phyloP scores from a whole-genome alignment of 2,113 vertebrate genomes.

The Eudyptes chrysolophus region DNA sequence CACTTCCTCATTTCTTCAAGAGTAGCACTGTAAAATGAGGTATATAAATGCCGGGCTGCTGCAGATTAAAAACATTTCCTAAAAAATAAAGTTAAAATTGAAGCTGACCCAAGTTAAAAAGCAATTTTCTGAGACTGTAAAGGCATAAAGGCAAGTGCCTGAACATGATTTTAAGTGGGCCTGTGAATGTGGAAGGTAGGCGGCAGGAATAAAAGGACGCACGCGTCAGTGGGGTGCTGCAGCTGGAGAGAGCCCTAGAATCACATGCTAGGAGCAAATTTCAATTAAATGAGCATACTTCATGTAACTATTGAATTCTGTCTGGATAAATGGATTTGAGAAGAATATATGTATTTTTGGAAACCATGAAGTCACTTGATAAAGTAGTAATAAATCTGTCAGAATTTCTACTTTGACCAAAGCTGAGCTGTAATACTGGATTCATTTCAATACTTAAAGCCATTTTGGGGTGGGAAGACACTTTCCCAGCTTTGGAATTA shows the following conservation, averaged over 20 bases:
- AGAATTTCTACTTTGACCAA: conserved; percentile 60
- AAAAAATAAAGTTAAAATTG: conserved; percentile 62
- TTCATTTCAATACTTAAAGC: conserved; percentile 68
- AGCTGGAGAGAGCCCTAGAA: conserved; percentile 23
- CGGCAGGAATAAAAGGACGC: neutral
- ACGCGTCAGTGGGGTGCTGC: neutral
- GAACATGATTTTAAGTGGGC: conserved; percentile 56
- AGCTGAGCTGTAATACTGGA: conserved; percentile 45
- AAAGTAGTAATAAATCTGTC: conserved; percentile 67
- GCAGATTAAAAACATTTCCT: conserved; percentile 50
- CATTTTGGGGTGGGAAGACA: conserved; percentile 31
- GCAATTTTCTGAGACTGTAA: conserved; percentile 63
- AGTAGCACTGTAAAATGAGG: neutral
- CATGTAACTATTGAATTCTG: conserved; percentile 48
- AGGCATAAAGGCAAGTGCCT: conserved; percentile 59
- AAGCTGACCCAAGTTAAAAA: conserved; percentile 67
- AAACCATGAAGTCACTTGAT: conserved; percentile 65
- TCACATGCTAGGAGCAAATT: conserved; percentile 42
- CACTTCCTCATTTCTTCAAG: conserved; percentile 27
- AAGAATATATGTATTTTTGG: conserved; percentile 61
- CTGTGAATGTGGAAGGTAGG: conserved; percentile 25
- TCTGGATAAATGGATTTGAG: conserved; percentile 68
- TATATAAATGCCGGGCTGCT: conserved; percentile 38
- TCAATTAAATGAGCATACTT: conserved; percentile 66
- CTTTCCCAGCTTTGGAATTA: conserved; percentile 47